Base-by-base conservation (phyloP, 2,113 vertebrate genomes). In the Passer domesticus region DNA sequence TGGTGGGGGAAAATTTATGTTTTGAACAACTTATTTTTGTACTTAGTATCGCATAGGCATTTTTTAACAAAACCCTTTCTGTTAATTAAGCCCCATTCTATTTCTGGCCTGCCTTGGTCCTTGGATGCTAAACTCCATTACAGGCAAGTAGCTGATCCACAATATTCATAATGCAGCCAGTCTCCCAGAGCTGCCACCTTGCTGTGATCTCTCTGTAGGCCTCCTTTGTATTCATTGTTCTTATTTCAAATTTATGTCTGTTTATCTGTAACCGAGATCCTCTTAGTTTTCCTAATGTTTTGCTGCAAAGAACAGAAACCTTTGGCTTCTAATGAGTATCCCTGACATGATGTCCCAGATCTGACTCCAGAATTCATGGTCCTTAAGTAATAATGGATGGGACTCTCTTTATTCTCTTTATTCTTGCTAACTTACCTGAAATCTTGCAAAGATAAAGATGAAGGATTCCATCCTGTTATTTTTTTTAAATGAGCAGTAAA, bases 141-240 rank as follows among this genome's bases (percentile, higher is more conserved):
- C 1, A 1, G 35, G 13, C 22, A 41, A 30, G 35, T 33, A 77
- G 23, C 37, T 87, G 21, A 77, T 23, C 55, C 49, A 60, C 41
- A 25, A 6, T 25, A 15, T 66, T 27, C 0, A 0, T 69, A 69
- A 44, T 44, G 66, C 46, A 87, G 11, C 0, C 2, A 62, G 11
- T 21, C 12, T 75, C 18, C 33, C 2, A 3, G 52, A 75, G 66
- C 33, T 77, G 28, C 73, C 44, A 43, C 39, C 21, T 95, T 33
- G 17, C 25, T 62, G 50, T 74, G 27, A 24, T 75, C 23, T 70
- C 10, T 56, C 41, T 49, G 13, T 37, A 39, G 74, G 27, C 8
- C 33, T 49, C 28, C 25, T 66, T 90, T 66, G 10, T 43, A 52
- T 74, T 84, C 4, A 16, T 15, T 52, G 8, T 30, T 87, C 59